Evolutionary conservation across 1,140 invertebrate species (phyloP).

Genomic region (Anastatus disparis): DNA sequence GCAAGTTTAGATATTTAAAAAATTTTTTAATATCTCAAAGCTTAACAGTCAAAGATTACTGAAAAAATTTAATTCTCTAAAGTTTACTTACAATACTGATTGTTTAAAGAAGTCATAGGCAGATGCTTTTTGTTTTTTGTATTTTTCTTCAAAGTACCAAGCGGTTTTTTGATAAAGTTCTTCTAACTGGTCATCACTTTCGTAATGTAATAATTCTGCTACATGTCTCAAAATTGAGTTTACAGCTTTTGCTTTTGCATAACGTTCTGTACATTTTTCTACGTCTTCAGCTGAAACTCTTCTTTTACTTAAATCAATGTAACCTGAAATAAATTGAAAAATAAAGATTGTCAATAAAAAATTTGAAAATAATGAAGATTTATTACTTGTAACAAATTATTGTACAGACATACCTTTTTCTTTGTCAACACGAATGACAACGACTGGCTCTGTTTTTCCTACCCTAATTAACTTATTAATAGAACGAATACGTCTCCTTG

Average conservation of each 20-base stretch:
- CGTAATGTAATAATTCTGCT: constrained; percentile 92
- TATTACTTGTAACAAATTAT: not conserved
- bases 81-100: constrained; percentile 86
- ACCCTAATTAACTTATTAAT: constrained; percentile 99
- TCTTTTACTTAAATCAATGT: constrained; percentile 99
- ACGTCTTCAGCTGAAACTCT: constrained; percentile 98
- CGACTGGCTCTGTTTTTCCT: constrained; percentile 98
- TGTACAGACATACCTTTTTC: constrained; percentile 84
- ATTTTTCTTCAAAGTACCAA: constrained; percentile 98
- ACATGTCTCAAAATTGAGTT: constrained; percentile 98
- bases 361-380: not conserved
- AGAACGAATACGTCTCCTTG: constrained; percentile 96
- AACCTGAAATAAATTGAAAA: constrained; percentile 75
- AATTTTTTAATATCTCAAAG: too few species aligned
- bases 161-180: constrained; percentile 97
- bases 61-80: not conserved
- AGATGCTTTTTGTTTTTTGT: constrained; percentile 88
- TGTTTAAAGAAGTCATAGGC: constrained; percentile 99
- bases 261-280: constrained; percentile 97
- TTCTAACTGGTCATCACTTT: constrained; percentile 91
- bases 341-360: constrained; percentile 7
- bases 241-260: constrained; percentile 98
- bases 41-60: too few species aligned
- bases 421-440: constrained; percentile 99
- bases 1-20: too few species aligned